phyloP scores from a whole-genome alignment of 2,113 vertebrate species.

The Xyrauchen texanus region DNA sequence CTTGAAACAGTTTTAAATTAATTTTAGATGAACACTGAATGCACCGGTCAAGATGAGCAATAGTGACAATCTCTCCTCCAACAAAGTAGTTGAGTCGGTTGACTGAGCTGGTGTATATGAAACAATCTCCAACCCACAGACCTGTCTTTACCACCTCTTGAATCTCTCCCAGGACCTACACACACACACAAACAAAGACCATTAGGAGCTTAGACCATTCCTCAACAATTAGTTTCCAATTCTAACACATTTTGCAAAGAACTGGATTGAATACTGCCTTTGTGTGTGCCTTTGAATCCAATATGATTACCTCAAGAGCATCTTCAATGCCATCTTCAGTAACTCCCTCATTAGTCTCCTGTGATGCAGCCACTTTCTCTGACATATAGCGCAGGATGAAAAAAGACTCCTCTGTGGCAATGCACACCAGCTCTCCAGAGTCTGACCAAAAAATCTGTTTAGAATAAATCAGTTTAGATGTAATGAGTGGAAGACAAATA shows the following conservation, averaged over 20 bases:
- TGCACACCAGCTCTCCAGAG: slow-evolving; percentile 97
- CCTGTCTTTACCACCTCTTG: slow-evolving; percentile 98
- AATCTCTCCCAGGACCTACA: slow-evolving; percentile 95
- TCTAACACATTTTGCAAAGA: background rate
- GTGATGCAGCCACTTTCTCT: slow-evolving; percentile 92
- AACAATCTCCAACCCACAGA: slow-evolving; percentile 97
- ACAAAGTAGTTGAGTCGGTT: slow-evolving; percentile 98
- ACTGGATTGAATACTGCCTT: background rate
- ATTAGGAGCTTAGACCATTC: slow-evolving; percentile 28
- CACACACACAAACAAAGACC: slow-evolving; percentile 14
- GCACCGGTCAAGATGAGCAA: slow-evolving; percentile 97
- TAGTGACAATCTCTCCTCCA: slow-evolving; percentile 98
- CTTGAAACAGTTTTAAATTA: background rate
- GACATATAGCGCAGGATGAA: slow-evolving; percentile 95
- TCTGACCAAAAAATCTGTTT: slow-evolving; percentile 99
- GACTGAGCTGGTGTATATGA: slow-evolving; percentile 99
- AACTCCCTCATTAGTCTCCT: slow-evolving; percentile 94
- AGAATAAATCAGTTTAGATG: background rate
- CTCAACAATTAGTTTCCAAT: background rate
- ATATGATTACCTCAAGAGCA: slow-evolving; percentile 87
- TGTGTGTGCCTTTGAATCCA: background rate
- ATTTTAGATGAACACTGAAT: background rate
- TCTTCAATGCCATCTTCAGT: slow-evolving; percentile 99
- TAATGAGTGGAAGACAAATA: no score
- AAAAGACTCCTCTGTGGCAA: slow-evolving; percentile 97